Conservation (phyloP, 2,113 vertebrate genomes). For the Corythaixoides concolor region DNA sequence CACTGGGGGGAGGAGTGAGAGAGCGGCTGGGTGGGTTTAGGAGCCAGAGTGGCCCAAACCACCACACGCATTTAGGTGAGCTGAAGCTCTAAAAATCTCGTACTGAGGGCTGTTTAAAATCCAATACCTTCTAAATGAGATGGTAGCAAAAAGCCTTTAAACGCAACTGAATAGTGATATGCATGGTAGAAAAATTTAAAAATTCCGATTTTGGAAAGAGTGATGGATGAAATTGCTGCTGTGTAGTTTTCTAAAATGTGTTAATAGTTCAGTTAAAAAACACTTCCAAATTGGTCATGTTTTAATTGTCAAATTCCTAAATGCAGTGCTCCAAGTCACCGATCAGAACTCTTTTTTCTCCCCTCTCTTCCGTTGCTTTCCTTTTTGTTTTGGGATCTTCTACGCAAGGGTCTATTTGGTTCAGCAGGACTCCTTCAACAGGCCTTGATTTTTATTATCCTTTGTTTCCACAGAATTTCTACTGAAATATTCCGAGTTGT, state of each 20-base stretch:
- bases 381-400: background rate
- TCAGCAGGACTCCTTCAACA: background rate
- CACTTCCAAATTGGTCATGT: background rate
- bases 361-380: background rate
- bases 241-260: background rate
- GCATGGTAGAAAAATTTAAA: background rate
- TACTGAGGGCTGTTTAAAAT: background rate
- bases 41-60: no score
- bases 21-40: no score
- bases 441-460: background rate
- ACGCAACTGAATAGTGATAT: background rate
- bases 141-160: background rate
- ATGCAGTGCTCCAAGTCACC: background rate
- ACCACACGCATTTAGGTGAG: background rate
- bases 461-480: background rate
- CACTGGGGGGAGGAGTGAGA: no score
- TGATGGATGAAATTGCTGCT: background rate
- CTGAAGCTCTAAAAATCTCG: background rate
- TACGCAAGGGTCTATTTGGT: background rate
- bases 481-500: background rate
- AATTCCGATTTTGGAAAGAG: background rate
- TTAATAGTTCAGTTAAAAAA: background rate
- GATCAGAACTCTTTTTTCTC: background rate
- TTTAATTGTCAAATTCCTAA: background rate
- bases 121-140: background rate